Evolutionary conservation across 37 sponge, comb jelly and placozoan species (phyloP), one percentile per base, ranked within the genome.

Genomic region (Haliclona indistincta): DNA sequence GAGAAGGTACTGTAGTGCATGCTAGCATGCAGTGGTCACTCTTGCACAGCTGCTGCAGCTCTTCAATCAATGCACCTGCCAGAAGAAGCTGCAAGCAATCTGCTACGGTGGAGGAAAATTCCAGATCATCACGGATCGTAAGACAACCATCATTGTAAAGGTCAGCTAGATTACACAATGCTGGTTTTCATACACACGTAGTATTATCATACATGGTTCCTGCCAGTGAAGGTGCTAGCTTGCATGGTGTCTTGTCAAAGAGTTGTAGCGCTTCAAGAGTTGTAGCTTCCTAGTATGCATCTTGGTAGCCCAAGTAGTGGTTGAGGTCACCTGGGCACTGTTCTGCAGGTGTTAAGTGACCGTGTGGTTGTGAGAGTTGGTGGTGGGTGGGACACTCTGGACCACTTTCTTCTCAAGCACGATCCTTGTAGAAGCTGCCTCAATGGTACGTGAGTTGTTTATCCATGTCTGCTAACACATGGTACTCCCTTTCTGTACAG

Each of bases 361-460:
- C 55, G 76, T 53, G 64, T 85, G 13, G 85, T 90, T 86, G 91
- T 90, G 45, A 71, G 91, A 4, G 91, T 90, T 17, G 91, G 91
- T 23, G 91, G 91, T 55, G 91, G 91, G 2, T 90, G 91, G 91
- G 91, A 90, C 54, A 85, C 82, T 39, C 82, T 90, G 39, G 84
- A 90, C 58, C 91, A 90, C 67, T 90, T 90, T 63, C 70, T 90
- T 0, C 67, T 90, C 28, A 80, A 72, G 37, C 84, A 90, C 41
- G 91, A 90, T 36, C 86, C 91, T 4, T 90, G 91, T 40, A 74
- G 91, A 30, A 61, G 70, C 23, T 42, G 64, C 29, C 1, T 26
- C 54, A 45, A 49, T 1, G 13, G 35, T 33, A 11, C 20, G 6
- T 30, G 33, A 33, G 3, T 25, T 68, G 70, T 68, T 39, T 68